phyloP scores from a whole-genome alignment of 2,113 vertebrate genomes.

The Salminus brasiliensis region DNA sequence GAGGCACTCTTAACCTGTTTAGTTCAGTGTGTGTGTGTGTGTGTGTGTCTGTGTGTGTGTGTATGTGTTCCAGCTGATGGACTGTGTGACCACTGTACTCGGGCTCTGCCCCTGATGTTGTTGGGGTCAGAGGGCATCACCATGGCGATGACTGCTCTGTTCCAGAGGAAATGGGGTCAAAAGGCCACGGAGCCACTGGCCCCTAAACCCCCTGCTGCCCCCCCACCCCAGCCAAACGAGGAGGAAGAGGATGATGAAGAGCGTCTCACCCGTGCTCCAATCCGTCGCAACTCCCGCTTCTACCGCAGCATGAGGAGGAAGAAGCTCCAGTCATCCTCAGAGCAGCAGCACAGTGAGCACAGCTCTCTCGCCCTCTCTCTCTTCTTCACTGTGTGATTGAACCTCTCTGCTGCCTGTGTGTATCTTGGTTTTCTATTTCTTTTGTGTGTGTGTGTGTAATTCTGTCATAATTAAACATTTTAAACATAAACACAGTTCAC shows the following conservation, averaged over 20 bases:
- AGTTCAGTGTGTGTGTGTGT: constrained; percentile 23
- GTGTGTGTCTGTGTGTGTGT: constrained; percentile 29
- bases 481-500: too few relatives aligned
- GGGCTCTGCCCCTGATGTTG: background rate
- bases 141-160: constrained; percentile 70
- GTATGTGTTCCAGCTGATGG: constrained; percentile 26
- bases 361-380: background rate
- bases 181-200: constrained; percentile 52
- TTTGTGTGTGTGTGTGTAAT: too few relatives aligned
- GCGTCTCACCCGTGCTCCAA: constrained; percentile 56
- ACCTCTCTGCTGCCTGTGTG: background rate
- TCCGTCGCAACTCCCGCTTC: constrained; percentile 74
- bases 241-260: constrained; percentile 70
- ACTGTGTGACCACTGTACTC: background rate
- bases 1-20: constrained; percentile 35
- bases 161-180: constrained; percentile 68
- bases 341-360: constrained; percentile 64
- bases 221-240: constrained; percentile 37
- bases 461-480: too few relatives aligned
- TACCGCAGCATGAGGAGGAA: constrained; percentile 77
- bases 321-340: constrained; percentile 43
- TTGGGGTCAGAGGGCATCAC: constrained; percentile 12
- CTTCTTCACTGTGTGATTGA: background rate
- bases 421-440: background rate
- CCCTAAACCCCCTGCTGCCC: constrained; percentile 30